phyloP scores from a whole-genome alignment of 2,797 vertebrate genomes.

The Catamblyrhynchus diadema region DNA sequence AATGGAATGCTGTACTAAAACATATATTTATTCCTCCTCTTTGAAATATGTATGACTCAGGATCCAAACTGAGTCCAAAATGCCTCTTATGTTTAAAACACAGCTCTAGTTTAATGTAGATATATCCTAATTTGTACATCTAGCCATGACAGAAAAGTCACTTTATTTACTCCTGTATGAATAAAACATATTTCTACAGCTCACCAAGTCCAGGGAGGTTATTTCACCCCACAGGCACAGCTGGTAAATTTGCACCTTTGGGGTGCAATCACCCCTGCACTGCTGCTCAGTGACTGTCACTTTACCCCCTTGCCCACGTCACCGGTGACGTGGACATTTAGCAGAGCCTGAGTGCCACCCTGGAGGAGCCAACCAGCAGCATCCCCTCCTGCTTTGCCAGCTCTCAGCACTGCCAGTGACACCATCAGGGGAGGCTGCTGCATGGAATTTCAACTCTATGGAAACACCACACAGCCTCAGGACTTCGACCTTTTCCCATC shows the following conservation, averaged over 20 bases:
- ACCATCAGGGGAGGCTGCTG: neutral
- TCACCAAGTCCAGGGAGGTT: neutral
- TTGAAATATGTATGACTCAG: neutral
- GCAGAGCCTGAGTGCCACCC: neutral
- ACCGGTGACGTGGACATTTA: neutral
- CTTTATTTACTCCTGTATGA: neutral
- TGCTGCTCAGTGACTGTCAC: neutral
- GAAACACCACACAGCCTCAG: constrained; percentile 21
- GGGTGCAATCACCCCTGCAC: neutral
- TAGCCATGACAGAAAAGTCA: neutral
- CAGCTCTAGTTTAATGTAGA: neutral
- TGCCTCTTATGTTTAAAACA: neutral
- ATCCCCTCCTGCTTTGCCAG: neutral
- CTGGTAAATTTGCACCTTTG: neutral
- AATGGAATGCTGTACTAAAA: neutral
- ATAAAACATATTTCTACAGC: neutral
- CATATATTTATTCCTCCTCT: neutral
- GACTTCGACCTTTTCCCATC: neutral
- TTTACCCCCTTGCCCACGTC: neutral
- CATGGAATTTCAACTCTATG: neutral
- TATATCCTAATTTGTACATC: neutral
- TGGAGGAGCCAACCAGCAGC: neutral
- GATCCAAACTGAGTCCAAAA: neutral
- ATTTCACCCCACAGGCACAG: neutral
- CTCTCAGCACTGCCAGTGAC: neutral